A percentile compares a stretch with the other conserved stretches of the same genome.
Conservation (phyloP, 1,140 invertebrate genomes). For the Antheraea mylitta region DNA sequence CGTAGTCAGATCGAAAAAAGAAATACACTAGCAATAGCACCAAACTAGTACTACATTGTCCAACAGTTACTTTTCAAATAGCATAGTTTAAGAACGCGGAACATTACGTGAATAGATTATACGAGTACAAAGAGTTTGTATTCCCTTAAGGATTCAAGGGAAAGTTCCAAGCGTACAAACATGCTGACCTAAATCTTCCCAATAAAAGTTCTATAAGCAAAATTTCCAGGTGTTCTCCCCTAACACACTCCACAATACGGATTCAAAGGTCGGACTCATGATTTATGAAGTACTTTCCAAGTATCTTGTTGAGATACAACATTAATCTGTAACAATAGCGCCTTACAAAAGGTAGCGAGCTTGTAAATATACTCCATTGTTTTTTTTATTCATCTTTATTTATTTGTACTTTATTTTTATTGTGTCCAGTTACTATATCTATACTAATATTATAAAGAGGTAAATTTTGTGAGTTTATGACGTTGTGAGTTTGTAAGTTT, state of each 20-base stretch:
- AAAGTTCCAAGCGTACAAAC: slow-evolving; percentile 1
- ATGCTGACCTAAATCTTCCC: not conserved
- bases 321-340: not conserved
- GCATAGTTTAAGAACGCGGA: not conserved
- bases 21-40: too few relatives aligned
- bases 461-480: too few relatives aligned
- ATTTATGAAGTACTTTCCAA: not conserved
- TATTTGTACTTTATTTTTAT: not conserved
- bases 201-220: slow-evolving; percentile 1
- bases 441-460: too few relatives aligned
- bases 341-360: not conserved
- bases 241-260: not conserved
- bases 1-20: too few relatives aligned
- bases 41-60: too few relatives aligned
- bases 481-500: too few relatives aligned
- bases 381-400: not conserved
- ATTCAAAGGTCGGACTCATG: not conserved
- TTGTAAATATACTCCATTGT: not conserved
- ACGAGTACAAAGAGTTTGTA: not conserved
- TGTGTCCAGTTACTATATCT: not conserved
- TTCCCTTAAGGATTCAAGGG: not conserved
- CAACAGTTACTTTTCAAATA: too few relatives aligned
- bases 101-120: not conserved
- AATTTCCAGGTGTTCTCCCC: slow-evolving; percentile 3
- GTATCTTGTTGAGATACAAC: not conserved